Base-by-base conservation (phyloP, 1,140 invertebrate species). In the Aculops lycopersici region DNA sequence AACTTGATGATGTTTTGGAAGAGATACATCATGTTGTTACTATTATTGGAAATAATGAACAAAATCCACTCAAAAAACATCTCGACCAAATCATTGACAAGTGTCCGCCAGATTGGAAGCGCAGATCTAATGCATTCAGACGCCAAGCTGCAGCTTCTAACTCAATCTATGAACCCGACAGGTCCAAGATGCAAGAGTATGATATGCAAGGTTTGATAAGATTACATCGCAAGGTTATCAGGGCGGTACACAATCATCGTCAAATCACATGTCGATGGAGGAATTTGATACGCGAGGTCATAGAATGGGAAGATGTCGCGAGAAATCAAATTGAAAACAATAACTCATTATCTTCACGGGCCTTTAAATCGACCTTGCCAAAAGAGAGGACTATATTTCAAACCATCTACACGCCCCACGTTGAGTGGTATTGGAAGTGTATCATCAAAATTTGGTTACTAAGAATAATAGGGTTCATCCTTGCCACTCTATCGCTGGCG, bases 371-470 rank as follows among this genome's bases (percentile, higher is more conserved):
- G 3, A 52, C 63, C 21, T 48, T 68, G 21, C 52, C 63, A 35
- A 55, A 66, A 37, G 47, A 69, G 37, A 51, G 73, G 17, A 71
- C 69, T 44, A 71, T 63, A 46, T 67, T 72, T 17, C 61, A 63
- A 36, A 17, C 3, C 35, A 16, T 47, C 18, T 42, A 46, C 38
- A 40, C 45, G 17, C 15, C 36, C 21, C 21, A 24, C 14, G 20
- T 44, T 14, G 81, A 90, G 59, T 92, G 83, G 83, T 88, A 84
- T 55, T 90, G 80, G 79, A 74, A 79, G 52, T 90, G 81, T 57
- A 49, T 73, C 20, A 44, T 81, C 1, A 67, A 70, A 46, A 65
- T 68, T 39, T 74, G 77, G 49, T 65, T 74, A 18, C 63, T 75
- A 44, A 72, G 74, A 51, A 50, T 65, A 1, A 50, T 74, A 37